Evolutionary conservation across 53 echinoderm and acorn worm genomes (phyloP).

Genomic region (Echinometra lucunter): DNA sequence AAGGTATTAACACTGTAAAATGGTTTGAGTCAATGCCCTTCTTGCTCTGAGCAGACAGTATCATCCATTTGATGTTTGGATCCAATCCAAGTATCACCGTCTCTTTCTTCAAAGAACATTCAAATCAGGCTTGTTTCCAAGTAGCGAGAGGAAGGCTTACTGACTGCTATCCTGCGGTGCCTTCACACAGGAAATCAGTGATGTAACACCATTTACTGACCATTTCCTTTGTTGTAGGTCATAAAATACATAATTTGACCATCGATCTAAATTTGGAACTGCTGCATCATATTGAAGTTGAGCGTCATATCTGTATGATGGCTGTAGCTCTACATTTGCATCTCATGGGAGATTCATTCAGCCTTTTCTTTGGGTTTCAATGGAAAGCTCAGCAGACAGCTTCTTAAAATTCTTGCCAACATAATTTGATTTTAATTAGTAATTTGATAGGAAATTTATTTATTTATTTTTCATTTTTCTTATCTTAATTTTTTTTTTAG

Average conservation of each 20-base stretch:
- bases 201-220: slow-evolving; percentile 50
- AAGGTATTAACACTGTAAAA: no score
- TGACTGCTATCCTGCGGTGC: neutral
- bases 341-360: neutral
- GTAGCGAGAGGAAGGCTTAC: neutral
- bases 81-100: neutral
- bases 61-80: slow-evolving; percentile 9
- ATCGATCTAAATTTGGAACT: neutral
- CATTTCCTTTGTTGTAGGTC: slow-evolving; percentile 48
- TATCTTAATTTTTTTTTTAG: no score
- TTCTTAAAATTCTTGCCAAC: neutral
- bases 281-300: neutral
- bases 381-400: neutral
- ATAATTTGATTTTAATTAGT: neutral
- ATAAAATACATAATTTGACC: neutral
- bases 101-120: neutral
- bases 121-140: neutral
- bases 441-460: no score
- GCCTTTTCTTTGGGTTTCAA: no score
- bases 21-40: no score
- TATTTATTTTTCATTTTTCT: no score
- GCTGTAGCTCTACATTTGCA: neutral
- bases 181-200: slow-evolving; percentile 43
- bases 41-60: no score
- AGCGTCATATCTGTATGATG: neutral